phyloP scores from a whole-genome alignment of 2,888 invertebrate species.

The Spodoptera exigua region DNA sequence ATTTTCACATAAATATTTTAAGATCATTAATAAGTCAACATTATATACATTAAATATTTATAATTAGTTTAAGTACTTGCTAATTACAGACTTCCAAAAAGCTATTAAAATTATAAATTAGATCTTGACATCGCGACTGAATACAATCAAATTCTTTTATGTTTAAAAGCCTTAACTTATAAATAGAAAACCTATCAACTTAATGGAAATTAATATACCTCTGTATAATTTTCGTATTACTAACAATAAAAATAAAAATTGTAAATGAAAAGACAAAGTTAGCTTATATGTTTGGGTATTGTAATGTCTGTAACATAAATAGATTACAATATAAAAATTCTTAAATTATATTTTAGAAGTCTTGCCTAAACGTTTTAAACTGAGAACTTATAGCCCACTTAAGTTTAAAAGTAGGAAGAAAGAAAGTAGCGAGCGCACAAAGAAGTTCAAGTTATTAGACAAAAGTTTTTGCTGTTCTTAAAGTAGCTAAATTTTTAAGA shows the following conservation, averaged over 20 bases:
- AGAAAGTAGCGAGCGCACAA: conserved; percentile 15
- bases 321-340: not conserved
- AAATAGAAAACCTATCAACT: no score
- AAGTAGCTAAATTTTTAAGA: conserved; percentile 27
- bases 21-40: no score
- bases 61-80: not conserved
- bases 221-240: no score
- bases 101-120: not conserved
- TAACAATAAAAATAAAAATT: no score
- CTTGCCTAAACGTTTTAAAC: conserved; percentile 10
- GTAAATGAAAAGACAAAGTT: no score
- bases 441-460: conserved; percentile 32
- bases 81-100: not conserved
- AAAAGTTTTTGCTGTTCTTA: conserved; percentile 31
- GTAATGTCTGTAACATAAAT: not conserved
- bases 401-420: conserved; percentile 25
- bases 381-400: conserved; percentile 35
- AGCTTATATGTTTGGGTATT: no score
- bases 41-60: no score
- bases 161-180: not conserved
- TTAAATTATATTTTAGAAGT: conserved; percentile 12
- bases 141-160: not conserved
- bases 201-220: no score
- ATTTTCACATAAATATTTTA: conserved; percentile 72
- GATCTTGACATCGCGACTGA: not conserved